Evolutionary conservation across 2,113 vertebrate species (phyloP).

Genomic region (Tetrao urogallus): DNA sequence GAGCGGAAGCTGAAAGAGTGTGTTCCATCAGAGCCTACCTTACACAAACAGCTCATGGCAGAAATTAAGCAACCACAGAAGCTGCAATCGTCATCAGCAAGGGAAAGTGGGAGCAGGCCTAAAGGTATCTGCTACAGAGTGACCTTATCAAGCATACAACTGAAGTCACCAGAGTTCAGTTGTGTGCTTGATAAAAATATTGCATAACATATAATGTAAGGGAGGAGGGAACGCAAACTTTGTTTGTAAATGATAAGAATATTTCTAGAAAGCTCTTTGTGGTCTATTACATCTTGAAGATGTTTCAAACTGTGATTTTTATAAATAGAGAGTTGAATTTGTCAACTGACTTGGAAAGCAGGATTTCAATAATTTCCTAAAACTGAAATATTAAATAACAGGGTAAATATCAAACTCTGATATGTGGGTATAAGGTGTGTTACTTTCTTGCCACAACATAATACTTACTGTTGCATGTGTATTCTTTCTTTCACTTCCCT

Average conservation of each 20-base stretch:
- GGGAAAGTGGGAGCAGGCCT: neutral
- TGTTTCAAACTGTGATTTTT: neutral
- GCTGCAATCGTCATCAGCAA: neutral
- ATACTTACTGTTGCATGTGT: neutral
- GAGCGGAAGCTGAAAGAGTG: constrained; percentile 5
- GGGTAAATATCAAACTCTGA: neutral
- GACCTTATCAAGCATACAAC: neutral
- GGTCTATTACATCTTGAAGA: neutral
- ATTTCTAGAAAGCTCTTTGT: neutral
- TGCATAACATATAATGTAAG: neutral
- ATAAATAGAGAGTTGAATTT: neutral
- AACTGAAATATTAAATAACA: neutral
- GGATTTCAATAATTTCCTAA: neutral
- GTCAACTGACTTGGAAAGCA: neutral
- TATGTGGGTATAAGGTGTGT: neutral
- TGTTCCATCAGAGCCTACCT: neutral
- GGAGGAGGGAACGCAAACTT: neutral
- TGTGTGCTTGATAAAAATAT: neutral
- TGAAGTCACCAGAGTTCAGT: neutral
- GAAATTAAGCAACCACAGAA: constrained; percentile 15
- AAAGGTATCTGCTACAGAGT: constrained; percentile 21
- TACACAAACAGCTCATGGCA: constrained; percentile 35
- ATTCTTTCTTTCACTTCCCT: neutral
- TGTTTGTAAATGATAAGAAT: neutral
- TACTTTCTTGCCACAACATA: neutral